These are phyloP conservation scores for Picus viridis DNA, from an alignment of 2,797 vertebrate genomes.

Conservation along the genomic window DNA sequence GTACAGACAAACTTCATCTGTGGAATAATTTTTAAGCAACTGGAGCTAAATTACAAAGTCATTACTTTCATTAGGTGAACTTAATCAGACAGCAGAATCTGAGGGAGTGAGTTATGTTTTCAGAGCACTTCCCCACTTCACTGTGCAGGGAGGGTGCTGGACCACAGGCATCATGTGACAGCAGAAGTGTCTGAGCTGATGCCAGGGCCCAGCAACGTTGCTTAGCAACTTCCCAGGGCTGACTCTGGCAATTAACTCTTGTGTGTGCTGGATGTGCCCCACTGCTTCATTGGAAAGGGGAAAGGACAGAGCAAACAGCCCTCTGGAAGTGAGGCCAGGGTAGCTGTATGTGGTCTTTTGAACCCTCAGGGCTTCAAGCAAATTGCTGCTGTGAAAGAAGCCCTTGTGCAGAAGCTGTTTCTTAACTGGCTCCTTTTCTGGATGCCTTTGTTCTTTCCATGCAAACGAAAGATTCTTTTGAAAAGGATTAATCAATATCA, in stretches of 20 bases:
- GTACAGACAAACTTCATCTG: neutral
- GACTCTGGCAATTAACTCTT: neutral
- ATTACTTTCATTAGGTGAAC: neutral
- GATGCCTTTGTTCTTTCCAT: neutral
- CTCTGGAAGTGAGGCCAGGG: neutral
- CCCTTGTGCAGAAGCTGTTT: neutral
- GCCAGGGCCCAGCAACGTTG: constrained; percentile 1
- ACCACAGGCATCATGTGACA: neutral
- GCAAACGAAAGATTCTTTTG: neutral
- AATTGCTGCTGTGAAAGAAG: neutral
- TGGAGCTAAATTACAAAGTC: neutral
- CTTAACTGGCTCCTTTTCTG: neutral
- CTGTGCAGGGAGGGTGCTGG: neutral
- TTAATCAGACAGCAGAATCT: neutral
- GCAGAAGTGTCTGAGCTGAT: neutral
- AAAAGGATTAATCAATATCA: neutral
- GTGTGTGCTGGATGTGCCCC: neutral
- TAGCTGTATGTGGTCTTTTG: neutral
- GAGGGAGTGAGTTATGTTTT: neutral
- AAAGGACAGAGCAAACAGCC: neutral
- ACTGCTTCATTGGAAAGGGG: fast-evolving
- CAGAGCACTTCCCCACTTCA: neutral
- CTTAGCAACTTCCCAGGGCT: constrained; percentile 58
- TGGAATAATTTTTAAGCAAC: neutral
- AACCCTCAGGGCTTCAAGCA: fast-evolving